Conservation (phyloP, 2,888 invertebrate genomes). For the Diadegma fenestrale region DNA sequence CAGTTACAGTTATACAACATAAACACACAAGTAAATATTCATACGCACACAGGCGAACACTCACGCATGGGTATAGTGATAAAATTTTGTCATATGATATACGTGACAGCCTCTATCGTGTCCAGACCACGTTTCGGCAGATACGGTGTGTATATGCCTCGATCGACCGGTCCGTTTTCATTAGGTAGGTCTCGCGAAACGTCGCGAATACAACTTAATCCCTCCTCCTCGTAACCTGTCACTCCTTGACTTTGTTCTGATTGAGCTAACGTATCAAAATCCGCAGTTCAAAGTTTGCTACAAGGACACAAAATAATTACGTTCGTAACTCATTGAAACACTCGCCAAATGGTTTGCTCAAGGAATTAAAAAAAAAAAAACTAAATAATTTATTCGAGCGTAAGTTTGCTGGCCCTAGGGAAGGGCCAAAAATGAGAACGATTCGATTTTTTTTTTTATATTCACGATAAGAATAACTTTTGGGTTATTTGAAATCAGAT, state of each 20-base stretch:
- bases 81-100: slow-evolving; percentile 49
- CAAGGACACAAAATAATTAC: background rate
- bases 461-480: too few relatives aligned
- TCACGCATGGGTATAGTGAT: background rate
- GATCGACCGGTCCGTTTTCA: slow-evolving; percentile 61
- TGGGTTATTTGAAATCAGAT: too few relatives aligned
- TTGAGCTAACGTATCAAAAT: background rate
- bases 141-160: background rate
- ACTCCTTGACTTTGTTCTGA: background rate
- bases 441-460: too few relatives aligned
- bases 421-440: too few relatives aligned
- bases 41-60: background rate
- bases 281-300: background rate
- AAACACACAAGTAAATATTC: background rate
- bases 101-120: slow-evolving; percentile 53
- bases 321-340: background rate
- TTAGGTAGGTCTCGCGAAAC: slow-evolving; percentile 47
- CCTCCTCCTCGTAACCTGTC: slow-evolving; percentile 8
- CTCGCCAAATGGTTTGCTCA: background rate
- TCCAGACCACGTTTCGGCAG: slow-evolving; percentile 16
- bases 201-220: slow-evolving; percentile 42
- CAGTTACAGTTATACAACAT: background rate
- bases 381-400: too few relatives aligned
- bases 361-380: background rate
- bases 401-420: too few relatives aligned